Evolutionary conservation across 1,140 invertebrate genomes (phyloP).

Genomic region (Cyphomyrmex costatus): DNA sequence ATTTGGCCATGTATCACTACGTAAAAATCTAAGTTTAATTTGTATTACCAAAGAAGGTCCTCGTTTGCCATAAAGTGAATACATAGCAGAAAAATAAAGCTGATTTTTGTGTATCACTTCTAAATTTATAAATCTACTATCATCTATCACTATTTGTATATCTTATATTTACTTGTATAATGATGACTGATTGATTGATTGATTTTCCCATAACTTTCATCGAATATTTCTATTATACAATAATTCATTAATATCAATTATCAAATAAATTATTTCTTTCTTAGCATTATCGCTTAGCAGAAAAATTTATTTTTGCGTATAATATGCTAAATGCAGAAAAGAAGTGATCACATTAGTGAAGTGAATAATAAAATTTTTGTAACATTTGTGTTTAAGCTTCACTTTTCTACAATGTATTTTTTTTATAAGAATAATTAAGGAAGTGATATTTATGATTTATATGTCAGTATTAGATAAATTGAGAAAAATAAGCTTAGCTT

Average conservation of each 20-base stretch:
- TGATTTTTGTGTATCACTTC: background rate
- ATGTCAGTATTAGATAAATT: background rate
- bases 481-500: conserved; percentile 40
- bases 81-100: conserved; percentile 5
- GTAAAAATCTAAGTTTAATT: conserved; percentile 19
- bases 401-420: background rate
- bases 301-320: background rate
- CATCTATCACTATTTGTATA: background rate
- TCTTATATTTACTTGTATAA: background rate
- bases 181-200: background rate
- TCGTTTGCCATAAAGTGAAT: background rate
- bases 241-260: background rate
- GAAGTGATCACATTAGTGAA: background rate
- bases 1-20: background rate
- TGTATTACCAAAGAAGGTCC: background rate
- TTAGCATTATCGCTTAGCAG: background rate
- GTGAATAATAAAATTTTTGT: background rate
- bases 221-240: conserved; percentile 9
- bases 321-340: background rate
- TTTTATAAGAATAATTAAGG: background rate
- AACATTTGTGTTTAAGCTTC: background rate
- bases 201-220: background rate
- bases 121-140: background rate
- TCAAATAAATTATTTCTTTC: background rate
- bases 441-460: conserved; percentile 13